A percentile compares a stretch with the other conserved stretches of the same genome.
These are phyloP conservation scores for Laspeyria flexula DNA, from an alignment of 2,888 invertebrate species.

Conservation along the genomic window DNA sequence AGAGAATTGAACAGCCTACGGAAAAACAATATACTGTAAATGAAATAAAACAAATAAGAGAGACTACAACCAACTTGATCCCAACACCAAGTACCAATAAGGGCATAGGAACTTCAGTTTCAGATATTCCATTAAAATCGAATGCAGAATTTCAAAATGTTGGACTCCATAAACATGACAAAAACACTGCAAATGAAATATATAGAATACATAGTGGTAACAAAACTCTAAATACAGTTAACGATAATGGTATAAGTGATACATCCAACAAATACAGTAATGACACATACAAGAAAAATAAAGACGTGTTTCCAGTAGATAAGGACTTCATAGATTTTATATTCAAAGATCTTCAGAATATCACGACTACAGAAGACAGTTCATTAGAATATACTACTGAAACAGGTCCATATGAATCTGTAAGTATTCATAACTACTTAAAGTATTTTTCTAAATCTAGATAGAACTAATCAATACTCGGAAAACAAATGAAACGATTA, in stretches of 20 bases:
- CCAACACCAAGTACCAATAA: neutral
- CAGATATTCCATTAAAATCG: neutral
- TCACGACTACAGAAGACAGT: conserved; percentile 20
- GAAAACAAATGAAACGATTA: no score
- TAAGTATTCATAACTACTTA: conserved; percentile 21
- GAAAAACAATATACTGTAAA: neutral
- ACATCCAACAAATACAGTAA: neutral
- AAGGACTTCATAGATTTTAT: conserved; percentile 22
- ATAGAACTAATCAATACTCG: no score
- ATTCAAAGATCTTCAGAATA: conserved; percentile 16
- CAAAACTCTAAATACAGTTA: neutral
- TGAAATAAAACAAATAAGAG: neutral
- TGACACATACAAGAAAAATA: neutral
- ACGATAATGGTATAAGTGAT: neutral
- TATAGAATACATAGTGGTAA: neutral
- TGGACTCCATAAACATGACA: neutral
- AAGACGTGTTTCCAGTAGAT: conserved; percentile 8
- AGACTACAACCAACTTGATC: neutral
- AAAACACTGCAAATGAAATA: neutral
- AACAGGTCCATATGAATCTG: conserved; percentile 31
- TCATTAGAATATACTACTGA: conserved; percentile 28
- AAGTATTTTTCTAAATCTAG: no score
- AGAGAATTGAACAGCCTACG: neutral
- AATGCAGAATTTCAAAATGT: neutral
- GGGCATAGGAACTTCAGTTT: neutral